phyloP scores from a whole-genome alignment of 2,888 invertebrate species.

The Brenthis daphne region DNA sequence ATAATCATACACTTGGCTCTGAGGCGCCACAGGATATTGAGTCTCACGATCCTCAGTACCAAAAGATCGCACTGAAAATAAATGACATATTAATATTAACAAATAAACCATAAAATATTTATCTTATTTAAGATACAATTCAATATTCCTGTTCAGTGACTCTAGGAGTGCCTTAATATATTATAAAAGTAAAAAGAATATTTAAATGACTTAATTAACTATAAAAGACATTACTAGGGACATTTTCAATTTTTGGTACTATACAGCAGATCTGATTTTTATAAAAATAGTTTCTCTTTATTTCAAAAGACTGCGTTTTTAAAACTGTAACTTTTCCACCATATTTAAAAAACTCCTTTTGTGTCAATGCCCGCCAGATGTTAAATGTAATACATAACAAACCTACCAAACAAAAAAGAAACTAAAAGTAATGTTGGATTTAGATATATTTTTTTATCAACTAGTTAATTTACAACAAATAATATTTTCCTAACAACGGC shows the following conservation, averaged over 20 bases:
- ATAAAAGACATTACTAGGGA: too few species aligned
- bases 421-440: background rate
- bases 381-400: conserved; percentile 14
- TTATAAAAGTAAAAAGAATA: too few species aligned
- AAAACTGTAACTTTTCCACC: conserved; percentile 3
- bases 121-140: background rate
- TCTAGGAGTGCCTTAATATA: too few species aligned
- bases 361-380: conserved; percentile 18
- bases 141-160: too few species aligned
- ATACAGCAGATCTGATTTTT: too few species aligned
- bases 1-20: conserved; percentile 99
- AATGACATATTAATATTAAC: conserved; percentile 36
- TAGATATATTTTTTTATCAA: background rate
- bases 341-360: conserved; percentile 14
- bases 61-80: conserved; percentile 95
- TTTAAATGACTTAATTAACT: too few species aligned
- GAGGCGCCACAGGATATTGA: conserved; percentile 96
- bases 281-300: too few species aligned
- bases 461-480: conserved; percentile 18
- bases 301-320: too few species aligned
- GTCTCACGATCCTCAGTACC: conserved; percentile 99
- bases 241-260: too few species aligned
- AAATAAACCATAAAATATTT: background rate
- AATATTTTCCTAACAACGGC: conserved; percentile 17
- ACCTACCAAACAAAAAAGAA: background rate